phyloP scores from a whole-genome alignment of 1,140 invertebrate genomes.

The Brachystomella parvula region DNA sequence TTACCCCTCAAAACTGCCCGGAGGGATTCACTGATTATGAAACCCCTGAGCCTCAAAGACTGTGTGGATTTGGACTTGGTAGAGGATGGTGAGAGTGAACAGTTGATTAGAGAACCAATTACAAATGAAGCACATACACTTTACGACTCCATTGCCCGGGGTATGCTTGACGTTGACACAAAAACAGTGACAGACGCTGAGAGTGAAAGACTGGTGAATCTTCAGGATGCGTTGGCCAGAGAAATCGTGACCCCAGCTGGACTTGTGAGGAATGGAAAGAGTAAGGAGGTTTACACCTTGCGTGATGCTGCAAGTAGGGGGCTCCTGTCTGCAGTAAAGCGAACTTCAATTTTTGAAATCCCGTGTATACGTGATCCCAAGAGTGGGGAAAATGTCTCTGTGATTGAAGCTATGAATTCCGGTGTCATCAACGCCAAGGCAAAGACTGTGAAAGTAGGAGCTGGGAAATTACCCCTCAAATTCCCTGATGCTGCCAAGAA shows the following conservation, averaged over 20 bases:
- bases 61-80: slow-evolving; percentile 71
- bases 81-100: slow-evolving; percentile 50
- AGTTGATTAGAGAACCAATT: slow-evolving; percentile 62
- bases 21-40: slow-evolving; percentile 66
- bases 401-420: slow-evolving; percentile 53
- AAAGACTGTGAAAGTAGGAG: slow-evolving; percentile 6
- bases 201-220: slow-evolving; percentile 66
- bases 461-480: slow-evolving; percentile 12
- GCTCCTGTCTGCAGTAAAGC: slow-evolving; percentile 30
- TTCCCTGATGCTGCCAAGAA: slow-evolving; percentile 40
- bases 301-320: slow-evolving; percentile 44
- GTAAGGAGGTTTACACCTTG: slow-evolving; percentile 63
- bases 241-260: slow-evolving; percentile 68
- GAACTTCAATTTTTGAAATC: slow-evolving; percentile 47
- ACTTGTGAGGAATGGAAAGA: slow-evolving; percentile 64
- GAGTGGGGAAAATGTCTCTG: slow-evolving; percentile 31
- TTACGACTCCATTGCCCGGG: slow-evolving; percentile 69
- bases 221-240: slow-evolving; percentile 73
- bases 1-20: slow-evolving; percentile 70
- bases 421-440: slow-evolving; percentile 39
- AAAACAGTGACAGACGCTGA: slow-evolving; percentile 76
- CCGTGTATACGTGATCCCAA: slow-evolving; percentile 58
- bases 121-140: slow-evolving; percentile 66
- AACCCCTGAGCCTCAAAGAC: slow-evolving; percentile 84
- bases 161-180: slow-evolving; percentile 76